phyloP scores from a whole-genome alignment of 1,140 invertebrate genomes.

The Drosophila insularis region DNA sequence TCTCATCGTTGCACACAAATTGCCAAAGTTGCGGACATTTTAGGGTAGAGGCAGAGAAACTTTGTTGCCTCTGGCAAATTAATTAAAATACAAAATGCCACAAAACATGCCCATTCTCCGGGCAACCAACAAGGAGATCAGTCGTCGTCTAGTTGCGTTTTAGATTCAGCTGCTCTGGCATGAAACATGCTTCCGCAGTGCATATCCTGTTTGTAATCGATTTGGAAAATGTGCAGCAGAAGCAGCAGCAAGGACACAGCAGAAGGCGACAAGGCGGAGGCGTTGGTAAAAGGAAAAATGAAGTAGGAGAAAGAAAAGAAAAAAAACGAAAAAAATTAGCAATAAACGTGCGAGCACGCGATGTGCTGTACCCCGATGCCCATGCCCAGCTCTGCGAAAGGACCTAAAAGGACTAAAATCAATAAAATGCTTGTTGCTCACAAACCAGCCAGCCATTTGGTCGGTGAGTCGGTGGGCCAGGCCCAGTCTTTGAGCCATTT shows the following conservation, averaged over 20 bases:
- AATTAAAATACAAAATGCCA: constrained; percentile 63
- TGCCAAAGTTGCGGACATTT: constrained; percentile 63
- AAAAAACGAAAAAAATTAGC: constrained; percentile 67
- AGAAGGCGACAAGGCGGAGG: constrained; percentile 22
- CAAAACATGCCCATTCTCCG: constrained; percentile 28
- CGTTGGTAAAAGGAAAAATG: constrained; percentile 7
- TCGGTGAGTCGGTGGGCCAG: neutral
- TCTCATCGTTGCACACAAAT: constrained; percentile 63
- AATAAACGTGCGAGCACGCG: constrained; percentile 75
- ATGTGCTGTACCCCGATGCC: constrained; percentile 31
- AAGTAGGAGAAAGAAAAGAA: constrained; percentile 37
- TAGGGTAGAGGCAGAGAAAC: constrained; percentile 31
- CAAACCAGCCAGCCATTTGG: constrained; percentile 15
- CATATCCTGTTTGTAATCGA: constrained; percentile 81
- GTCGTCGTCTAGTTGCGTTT: constrained; percentile 11
- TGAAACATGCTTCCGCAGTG: constrained; percentile 73
- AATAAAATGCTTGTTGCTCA: constrained; percentile 80
- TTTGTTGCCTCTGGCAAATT: constrained; percentile 50
- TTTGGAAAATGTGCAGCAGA: constrained; percentile 72
- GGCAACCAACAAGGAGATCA: neutral
- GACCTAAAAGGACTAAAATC: constrained; percentile 68
- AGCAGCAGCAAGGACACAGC: constrained; percentile 53
- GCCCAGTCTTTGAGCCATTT: constrained; percentile 2
- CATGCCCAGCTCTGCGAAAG: neutral
- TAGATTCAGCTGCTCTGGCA: constrained; percentile 30